A percentile compares a stretch with the other conserved stretches of the same genome.
phyloP scores from a whole-genome alignment of 1,140 invertebrate genomes.

The Philopotamus ludificatus region DNA sequence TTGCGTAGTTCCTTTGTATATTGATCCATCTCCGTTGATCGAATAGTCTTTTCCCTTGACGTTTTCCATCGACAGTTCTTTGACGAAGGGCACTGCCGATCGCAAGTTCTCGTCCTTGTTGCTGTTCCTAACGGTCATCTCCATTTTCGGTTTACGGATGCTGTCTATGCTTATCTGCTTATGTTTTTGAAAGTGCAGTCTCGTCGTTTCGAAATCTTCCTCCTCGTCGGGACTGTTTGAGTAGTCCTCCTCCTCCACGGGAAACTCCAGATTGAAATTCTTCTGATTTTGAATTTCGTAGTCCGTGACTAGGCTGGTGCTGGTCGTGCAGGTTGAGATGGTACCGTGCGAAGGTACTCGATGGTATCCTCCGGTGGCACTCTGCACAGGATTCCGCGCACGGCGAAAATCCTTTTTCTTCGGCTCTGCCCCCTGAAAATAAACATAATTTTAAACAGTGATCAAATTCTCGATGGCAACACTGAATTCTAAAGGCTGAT shows the following conservation, averaged over 20 bases:
- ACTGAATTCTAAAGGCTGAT: no score
- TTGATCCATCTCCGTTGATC: slow-evolving; percentile 49
- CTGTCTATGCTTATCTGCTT: slow-evolving; percentile 54
- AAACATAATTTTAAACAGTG: slow-evolving; percentile 7
- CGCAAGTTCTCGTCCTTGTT: slow-evolving; percentile 58
- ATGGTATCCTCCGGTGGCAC: slow-evolving; percentile 50
- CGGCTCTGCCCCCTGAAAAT: slow-evolving; percentile 50
- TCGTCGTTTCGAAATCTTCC: slow-evolving; percentile 53
- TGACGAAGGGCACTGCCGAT: slow-evolving; percentile 58
- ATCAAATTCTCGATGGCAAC: no score
- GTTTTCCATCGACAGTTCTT: slow-evolving; percentile 55
- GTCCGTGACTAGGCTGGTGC: slow-evolving; percentile 57
- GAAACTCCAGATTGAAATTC: background rate
- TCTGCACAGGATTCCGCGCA: slow-evolving; percentile 48
- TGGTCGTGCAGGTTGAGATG: slow-evolving; percentile 54
- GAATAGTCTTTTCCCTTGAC: slow-evolving; percentile 49
- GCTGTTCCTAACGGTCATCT: slow-evolving; percentile 59
- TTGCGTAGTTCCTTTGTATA: slow-evolving; percentile 56
- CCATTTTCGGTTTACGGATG: slow-evolving; percentile 57
- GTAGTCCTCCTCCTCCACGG: slow-evolving; percentile 45
- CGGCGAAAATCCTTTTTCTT: slow-evolving; percentile 48
- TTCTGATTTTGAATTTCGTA: slow-evolving; percentile 48
- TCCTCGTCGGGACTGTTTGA: slow-evolving; percentile 52
- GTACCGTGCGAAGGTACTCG: slow-evolving; percentile 52
- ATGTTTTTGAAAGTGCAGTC: slow-evolving; percentile 53